phyloP scores from a whole-genome alignment of 2,797 vertebrate genomes.

The Pteronotus mesoamericanus region DNA sequence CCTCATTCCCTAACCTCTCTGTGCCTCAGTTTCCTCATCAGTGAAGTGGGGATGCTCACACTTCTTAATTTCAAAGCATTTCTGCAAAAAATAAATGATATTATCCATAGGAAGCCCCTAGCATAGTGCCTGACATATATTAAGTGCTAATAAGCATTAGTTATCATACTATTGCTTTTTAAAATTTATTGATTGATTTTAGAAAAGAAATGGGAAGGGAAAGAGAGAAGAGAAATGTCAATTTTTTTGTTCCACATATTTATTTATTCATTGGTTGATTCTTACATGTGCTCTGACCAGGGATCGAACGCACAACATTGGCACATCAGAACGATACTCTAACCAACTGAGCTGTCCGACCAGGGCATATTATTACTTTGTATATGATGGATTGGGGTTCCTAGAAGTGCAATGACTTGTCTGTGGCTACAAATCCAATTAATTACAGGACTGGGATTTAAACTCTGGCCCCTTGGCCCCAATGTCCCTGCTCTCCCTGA shows the following conservation, averaged over 20 bases:
- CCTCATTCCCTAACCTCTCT: not conserved
- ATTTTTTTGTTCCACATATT: not conserved
- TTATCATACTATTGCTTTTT: not conserved
- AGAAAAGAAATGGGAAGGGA: not conserved
- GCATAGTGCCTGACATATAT: too few species aligned
- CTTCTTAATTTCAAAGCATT: not conserved
- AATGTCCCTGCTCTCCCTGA: not conserved
- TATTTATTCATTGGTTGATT: not conserved
- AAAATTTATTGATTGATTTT: not conserved
- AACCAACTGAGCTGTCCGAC: too few species aligned
- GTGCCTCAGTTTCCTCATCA: not conserved
- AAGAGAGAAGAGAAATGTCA: not conserved
- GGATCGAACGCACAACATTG: not conserved
- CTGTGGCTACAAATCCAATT: not conserved
- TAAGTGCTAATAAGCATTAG: not conserved
- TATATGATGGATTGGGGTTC: not conserved
- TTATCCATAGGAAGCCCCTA: not conserved
- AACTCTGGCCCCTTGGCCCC: not conserved
- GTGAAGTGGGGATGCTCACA: not conserved
- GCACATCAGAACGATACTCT: too few species aligned
- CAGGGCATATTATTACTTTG: not conserved
- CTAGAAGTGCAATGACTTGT: not conserved
- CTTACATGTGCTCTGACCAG: not conserved
- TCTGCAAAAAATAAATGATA: not conserved
- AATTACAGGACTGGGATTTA: not conserved